Base-by-base conservation (phyloP, 2,888 invertebrate genomes). In the Palloptera scutellata region DNA sequence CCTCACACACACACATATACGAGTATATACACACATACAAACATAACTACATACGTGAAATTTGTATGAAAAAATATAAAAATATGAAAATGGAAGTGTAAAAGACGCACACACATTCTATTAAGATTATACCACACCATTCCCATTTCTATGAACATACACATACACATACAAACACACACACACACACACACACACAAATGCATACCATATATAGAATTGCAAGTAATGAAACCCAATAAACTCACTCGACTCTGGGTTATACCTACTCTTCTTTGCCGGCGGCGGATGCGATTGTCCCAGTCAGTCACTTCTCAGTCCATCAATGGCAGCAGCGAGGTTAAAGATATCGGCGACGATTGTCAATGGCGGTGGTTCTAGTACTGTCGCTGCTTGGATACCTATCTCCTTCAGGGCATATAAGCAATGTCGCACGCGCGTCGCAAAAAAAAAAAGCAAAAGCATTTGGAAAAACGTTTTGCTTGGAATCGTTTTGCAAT, bases 321-420 rank as follows among this genome's bases (percentile, higher is more conserved):
- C 2, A 6, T 6, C 3, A 30, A 2, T 30, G 30, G 30, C 6
- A 6, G 30, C 30, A 30, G 6, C 6, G 30, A 30, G 2, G 30
- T 6, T 30, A 30, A 30, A 30, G 30, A 30, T 30, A 30, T 30
- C 6, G 30, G 30, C 6, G 6, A 30, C 30, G 30, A 6, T 30
- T 6, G 30, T 30, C 30, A 30, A 30, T 30, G 30, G 30, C 30
- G 30, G 30, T 30, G 30, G 30, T 6, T 30, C 6, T 6, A 30
- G 30, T 6, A 6, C 30, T 30, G n/a, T n/a, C n/a, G 30, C 30
- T 30, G 6, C 30, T 30, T 30, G 30, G 30, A 30, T 30, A 75
- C 78, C 77, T 79, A 75, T 79, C 77, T 79, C 76, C 78, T 77
- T 60, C 59, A 74, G 72, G 76, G 66, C 71, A 70, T 73, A 73